Evolutionary conservation across 2,888 invertebrate species (phyloP), one percentile per base, ranked within the genome.

Genomic region (Eretmocerus hayati): DNA sequence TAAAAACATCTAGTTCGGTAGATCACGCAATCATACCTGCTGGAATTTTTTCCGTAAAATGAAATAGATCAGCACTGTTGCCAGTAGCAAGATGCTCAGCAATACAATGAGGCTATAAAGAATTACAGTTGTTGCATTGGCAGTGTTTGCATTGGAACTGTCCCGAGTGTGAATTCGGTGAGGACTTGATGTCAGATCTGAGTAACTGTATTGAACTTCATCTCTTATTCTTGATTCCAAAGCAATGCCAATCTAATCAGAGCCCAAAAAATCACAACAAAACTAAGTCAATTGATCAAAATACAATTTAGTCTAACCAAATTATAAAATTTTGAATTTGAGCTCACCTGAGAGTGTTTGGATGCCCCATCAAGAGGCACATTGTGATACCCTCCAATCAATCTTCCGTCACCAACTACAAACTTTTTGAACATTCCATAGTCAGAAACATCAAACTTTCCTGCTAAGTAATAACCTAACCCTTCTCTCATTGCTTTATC

Each of bases 401-500:
- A 78, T 52, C 75, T 76, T 9, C 80, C 80, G 71, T 92, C 86
- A 5, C 93, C 93, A 37, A 93, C 81, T 1, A 78, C 74, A 69
- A 93, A 93, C 44, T 77, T 76, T 58, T 78, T 75, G 36, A 79
- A 64, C 23, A 54, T 60, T 1, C 62, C 44, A 56, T 60, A 66
- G 55, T 72, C 79, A 56, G 81, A 76, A 19, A 84, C 81, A 46
- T 81, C 77, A 51, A 93, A 72, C 68, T 90, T 87, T 1, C 88
- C 92, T 5, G 90, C 79, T 23, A 92, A 83, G 64, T 93, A 93
- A 66, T 88, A 91, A 3, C 83, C 81, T 4, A 83, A 67, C 1
- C 83, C 85, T 52, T 84, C 80, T 35, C 79, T 77, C 43, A 74
- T 73, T 0, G 92, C 84, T 59, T 79, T 78, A 48, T 81, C 72